These are phyloP conservation scores for Mesitornis unicolor DNA, from an alignment of 2,113 vertebrate species.

Conservation along the genomic window DNA sequence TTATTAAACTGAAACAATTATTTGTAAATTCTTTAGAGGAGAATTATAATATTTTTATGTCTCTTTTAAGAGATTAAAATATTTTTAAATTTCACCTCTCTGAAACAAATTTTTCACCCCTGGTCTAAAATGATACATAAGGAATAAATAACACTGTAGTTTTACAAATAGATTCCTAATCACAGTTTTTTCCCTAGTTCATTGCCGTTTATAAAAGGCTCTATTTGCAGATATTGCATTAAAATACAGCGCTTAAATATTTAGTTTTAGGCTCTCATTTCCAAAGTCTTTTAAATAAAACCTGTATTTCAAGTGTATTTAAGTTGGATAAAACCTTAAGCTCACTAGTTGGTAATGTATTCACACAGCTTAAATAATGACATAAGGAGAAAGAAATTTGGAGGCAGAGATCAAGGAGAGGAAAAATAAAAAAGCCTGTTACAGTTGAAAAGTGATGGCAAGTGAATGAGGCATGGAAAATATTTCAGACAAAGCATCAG, in stretches of 20 bases:
- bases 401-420: slow-evolving; percentile 1
- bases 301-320: neutral
- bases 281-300: neutral
- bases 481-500: slow-evolving; percentile 12
- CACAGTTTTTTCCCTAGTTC: neutral
- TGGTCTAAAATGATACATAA: neutral
- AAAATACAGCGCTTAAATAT: neutral
- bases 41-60: neutral
- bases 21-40: neutral
- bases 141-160: neutral
- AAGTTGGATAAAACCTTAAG: neutral
- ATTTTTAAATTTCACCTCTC: neutral
- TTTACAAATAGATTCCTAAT: neutral
- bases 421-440: neutral
- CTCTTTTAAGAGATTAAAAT: neutral
- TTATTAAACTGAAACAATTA: neutral
- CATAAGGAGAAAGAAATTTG: slow-evolving; percentile 1
- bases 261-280: neutral
- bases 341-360: neutral
- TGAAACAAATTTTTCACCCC: neutral
- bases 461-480: slow-evolving; percentile 27
- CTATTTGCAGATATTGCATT: neutral
- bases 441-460: neutral
- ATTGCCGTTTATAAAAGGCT: neutral
- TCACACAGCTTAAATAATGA: neutral